Percentiles rank a stretch among this genome's conserved stretches.
These are phyloP conservation scores for Cataglyphis cursor DNA, from an alignment of 2,888 invertebrate species.

Conservation along the genomic window DNA sequence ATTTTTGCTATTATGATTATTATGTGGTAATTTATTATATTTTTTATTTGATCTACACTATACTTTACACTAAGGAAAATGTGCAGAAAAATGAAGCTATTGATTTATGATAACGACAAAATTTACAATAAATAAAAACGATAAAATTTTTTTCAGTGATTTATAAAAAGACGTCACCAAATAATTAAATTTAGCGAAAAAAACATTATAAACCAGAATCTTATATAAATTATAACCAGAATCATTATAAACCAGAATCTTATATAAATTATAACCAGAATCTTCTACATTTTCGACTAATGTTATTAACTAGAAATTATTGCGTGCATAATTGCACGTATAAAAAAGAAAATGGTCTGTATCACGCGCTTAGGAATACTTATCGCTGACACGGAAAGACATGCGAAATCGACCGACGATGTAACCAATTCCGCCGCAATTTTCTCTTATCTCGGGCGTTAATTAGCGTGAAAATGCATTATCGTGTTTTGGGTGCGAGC, in stretches of 20 bases:
- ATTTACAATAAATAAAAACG: background rate
- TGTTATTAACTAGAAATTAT: background rate
- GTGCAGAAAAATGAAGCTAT: background rate
- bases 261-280: background rate
- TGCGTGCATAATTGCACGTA: background rate
- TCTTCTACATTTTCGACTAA: background rate
- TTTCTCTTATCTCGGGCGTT: conserved; percentile 68
- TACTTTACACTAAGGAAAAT: background rate
- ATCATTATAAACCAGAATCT: background rate
- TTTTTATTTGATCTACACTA: background rate
- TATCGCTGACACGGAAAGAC: conserved; percentile 65
- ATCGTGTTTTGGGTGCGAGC: conserved; percentile 72
- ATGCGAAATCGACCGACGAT: conserved; percentile 63
- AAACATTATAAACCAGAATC: background rate
- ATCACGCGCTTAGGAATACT: background rate
- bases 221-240: background rate
- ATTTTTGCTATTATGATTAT: background rate
- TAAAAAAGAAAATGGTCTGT: background rate
- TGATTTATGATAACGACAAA: background rate
- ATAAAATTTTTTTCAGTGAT: background rate
- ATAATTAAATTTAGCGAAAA: too few species aligned
- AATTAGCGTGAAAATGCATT: conserved; percentile 70
- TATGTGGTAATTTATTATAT: background rate
- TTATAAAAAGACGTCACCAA: too few species aligned
- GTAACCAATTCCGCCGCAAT: conserved; percentile 65